Evolutionary conservation across 1,140 invertebrate species (phyloP), one percentile per base, ranked within the genome.

Genomic region (Zaprionus africanus): DNA sequence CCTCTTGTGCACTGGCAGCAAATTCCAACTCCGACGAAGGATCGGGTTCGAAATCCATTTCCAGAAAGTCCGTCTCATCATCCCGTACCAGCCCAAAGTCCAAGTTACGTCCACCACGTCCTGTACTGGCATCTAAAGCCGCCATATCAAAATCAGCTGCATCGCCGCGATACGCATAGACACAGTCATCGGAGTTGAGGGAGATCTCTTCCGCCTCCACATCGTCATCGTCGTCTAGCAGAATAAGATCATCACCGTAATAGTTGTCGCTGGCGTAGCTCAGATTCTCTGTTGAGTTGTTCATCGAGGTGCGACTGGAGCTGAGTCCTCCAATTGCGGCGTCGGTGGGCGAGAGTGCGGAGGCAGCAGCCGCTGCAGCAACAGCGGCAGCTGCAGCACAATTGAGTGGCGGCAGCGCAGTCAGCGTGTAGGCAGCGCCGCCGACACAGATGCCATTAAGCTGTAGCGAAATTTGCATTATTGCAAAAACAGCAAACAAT

Each of bases 1-100:
- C 69, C 4, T 81, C 66, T 31, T 69, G 69, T n/a, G 59, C 36
- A 12, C 49, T 57, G 31, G 73, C 78, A 19, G 61, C 63, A 62
- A 88, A 87, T 17, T 92, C 91, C 15, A 91, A 62, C 54, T 92
- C 91, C 12, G 91, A 92, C 1, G 79, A 77, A 1, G 91, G 90
- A 63, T 92, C 91, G 6, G 91, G 91, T 15, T 92, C 91, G 13
- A 92, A 92, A 56, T 92, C 91, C 91, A 92, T 92, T 87, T 92
- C 91, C 7, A 92, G 67, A 36, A 92, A 92, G 63, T 92, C 91
- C 7, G 87, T 92, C 22, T 92, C 91, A 65, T 92, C 91, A 51
- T 92, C 91, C 0, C 78, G 63, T 19, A 78, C 46, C 15, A 74
- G 54, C 2, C 74, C 57, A 31, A 78, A 68, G n/a, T 87, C 80